phyloP scores from a whole-genome alignment of 2,113 vertebrate species.

The Lepus timidus region DNA sequence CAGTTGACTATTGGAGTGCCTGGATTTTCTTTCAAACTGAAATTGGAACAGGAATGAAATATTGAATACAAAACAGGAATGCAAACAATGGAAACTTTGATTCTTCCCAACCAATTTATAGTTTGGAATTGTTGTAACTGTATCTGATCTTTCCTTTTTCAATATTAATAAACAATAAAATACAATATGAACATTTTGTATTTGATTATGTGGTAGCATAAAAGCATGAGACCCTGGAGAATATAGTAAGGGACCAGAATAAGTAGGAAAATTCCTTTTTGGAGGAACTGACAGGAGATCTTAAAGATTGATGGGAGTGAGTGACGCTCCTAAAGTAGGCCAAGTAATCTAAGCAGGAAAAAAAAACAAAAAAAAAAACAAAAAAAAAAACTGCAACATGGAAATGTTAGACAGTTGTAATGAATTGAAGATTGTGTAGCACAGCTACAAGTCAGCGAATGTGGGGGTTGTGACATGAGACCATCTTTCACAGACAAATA shows the following conservation, averaged over 20 bases:
- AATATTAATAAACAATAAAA: background rate
- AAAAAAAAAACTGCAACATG: background rate
- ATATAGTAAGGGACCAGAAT: background rate
- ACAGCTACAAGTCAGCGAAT: background rate
- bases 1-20: background rate
- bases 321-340: background rate
- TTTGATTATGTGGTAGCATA: background rate
- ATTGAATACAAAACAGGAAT: background rate
- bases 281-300: background rate
- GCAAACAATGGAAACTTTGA: background rate
- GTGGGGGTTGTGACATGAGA: background rate
- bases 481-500: background rate
- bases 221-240: background rate
- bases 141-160: background rate
- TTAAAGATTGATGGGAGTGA: background rate
- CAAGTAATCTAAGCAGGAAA: background rate
- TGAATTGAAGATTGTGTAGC: background rate
- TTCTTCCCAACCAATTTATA: background rate
- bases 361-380: background rate
- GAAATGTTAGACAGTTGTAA: background rate
- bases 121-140: background rate
- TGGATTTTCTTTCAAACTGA: conserved; percentile 53
- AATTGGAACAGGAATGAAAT: background rate
- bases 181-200: background rate
- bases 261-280: background rate